Conservation (phyloP, 2,888 invertebrate species). For the Drosophila conformis region DNA sequence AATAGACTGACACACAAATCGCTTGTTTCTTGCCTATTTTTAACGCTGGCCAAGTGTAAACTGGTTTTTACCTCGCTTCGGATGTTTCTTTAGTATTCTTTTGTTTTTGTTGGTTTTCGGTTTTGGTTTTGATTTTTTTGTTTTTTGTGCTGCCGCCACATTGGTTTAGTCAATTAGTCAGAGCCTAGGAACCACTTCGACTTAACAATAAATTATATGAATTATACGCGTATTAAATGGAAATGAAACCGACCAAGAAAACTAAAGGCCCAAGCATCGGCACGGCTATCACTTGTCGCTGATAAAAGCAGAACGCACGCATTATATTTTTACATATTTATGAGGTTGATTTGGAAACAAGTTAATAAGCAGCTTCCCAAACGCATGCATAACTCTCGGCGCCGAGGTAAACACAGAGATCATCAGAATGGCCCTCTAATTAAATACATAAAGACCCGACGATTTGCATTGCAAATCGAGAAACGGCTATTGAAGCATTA, state of each 20-base stretch:
- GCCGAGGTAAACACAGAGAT: constrained; percentile 53
- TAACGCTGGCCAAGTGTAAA: constrained; percentile 60
- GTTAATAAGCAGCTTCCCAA: constrained; percentile 71
- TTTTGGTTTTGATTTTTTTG: constrained; percentile 1
- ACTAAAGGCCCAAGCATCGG: constrained; percentile 19
- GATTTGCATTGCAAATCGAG: constrained; percentile 73
- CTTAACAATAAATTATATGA: constrained; percentile 63
- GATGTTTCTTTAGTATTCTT: constrained; percentile 33
- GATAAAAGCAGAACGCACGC: constrained; percentile 52
- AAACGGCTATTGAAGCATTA: constrained; percentile 39
- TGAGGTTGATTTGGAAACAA: constrained; percentile 65
- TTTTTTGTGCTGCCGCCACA: constrained; percentile 23
- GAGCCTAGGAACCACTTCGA: constrained; percentile 66
- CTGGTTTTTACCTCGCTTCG: constrained; percentile 55
- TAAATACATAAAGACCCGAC: constrained; percentile 67
- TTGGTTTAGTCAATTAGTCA: constrained; percentile 74
- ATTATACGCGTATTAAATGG: constrained; percentile 55
- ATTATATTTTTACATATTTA: constrained; percentile 71
- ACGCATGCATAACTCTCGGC: constrained; percentile 65
- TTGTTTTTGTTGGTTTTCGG: not conserved
- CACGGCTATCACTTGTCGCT: constrained; percentile 31
- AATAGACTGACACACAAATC: constrained; percentile 77
- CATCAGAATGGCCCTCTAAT: constrained; percentile 67
- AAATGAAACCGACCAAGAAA: constrained; percentile 49
- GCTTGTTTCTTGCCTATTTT: constrained; percentile 57